Evolutionary conservation across 2,888 invertebrate species (phyloP), one percentile per base, ranked within the genome.

Genomic region (Dorcus hopei): DNA sequence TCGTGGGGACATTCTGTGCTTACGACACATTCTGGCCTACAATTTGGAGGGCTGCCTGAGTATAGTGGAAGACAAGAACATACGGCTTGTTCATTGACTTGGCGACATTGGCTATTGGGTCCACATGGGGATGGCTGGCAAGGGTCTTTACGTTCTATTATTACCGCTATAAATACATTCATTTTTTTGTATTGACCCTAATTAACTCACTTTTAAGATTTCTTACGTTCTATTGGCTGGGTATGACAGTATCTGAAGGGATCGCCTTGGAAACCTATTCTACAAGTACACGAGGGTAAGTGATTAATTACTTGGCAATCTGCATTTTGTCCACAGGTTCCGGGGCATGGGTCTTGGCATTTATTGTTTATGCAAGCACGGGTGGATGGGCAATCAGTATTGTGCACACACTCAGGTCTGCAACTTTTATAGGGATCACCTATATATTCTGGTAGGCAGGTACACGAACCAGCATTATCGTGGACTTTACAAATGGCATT

Each of bases 361-460:
- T 85, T 87, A 73, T 85, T 85, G 70, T 82, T 82, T 63, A 83
- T 81, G 74, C 88, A 89, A 48, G 87, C 84, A 74, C 77, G 80
- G 65, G 80, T 81, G 57, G 86, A 80, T n/a, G 84, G 79, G 71
- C 87, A 88, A 72, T 87, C 87, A 38, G 85, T 81, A 74, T 87
- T 85, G 47, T 85, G 79, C 66, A 85, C 78, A 71, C 87, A 88
- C 76, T 87, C 87, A 26, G 87, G 87, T 72, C 86, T 82, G 72
- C 90, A 90, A 58, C 85, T 84, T 79, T 88, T 85, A 71, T 88
- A 90, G 42, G 91, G 91, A 74, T 91, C 88, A 66, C 92, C 91
- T 67, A 86, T 83, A 76, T 88, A 88, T 63, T 87, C 87, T 5
- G 85, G 82, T 57, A 85, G 75, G 73, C 90, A 90, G 65, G 84